Conservation (phyloP, 2,888 invertebrate species). For the Zhengitettix transpicula region DNA sequence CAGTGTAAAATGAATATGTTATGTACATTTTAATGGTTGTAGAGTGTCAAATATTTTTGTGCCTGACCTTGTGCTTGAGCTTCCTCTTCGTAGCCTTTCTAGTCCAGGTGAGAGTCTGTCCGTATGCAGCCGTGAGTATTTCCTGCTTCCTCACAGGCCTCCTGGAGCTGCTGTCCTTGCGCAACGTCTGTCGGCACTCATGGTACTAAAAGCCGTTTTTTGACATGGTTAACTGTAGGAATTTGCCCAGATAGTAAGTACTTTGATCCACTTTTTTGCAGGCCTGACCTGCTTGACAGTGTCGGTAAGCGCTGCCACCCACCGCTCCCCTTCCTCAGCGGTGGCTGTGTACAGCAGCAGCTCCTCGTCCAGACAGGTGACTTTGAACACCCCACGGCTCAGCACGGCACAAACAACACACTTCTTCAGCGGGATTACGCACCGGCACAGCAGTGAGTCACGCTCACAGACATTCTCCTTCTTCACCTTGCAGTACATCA, state of each 20-base stretch:
- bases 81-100: too few species aligned
- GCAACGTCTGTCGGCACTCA: constrained; percentile 39
- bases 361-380: constrained; percentile 39
- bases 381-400: constrained; percentile 40
- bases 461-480: constrained; percentile 35
- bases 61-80: too few species aligned
- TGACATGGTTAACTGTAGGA: not conserved
- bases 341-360: constrained; percentile 38
- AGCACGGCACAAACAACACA: constrained; percentile 42
- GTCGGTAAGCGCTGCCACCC: constrained; percentile 36
- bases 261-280: not conserved
- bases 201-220: constrained; percentile 23
- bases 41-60: too few species aligned
- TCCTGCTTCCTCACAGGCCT: constrained; percentile 40
- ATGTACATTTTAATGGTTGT: too few species aligned
- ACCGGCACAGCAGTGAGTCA: constrained; percentile 43
- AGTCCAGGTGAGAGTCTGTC: too few species aligned
- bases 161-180: constrained; percentile 45
- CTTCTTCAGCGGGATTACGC: constrained; percentile 51
- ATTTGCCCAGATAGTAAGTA: not conserved
- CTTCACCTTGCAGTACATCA: constrained; percentile 53
- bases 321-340: constrained; percentile 33
- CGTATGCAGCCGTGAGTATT: constrained; percentile 15
- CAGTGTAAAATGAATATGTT: too few species aligned
- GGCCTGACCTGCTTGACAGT: constrained; percentile 32